A percentile compares a stretch with the other conserved stretches of the same genome.
Conservation (phyloP, 2,113 vertebrate species). For the Oreochromis niloticus region DNA sequence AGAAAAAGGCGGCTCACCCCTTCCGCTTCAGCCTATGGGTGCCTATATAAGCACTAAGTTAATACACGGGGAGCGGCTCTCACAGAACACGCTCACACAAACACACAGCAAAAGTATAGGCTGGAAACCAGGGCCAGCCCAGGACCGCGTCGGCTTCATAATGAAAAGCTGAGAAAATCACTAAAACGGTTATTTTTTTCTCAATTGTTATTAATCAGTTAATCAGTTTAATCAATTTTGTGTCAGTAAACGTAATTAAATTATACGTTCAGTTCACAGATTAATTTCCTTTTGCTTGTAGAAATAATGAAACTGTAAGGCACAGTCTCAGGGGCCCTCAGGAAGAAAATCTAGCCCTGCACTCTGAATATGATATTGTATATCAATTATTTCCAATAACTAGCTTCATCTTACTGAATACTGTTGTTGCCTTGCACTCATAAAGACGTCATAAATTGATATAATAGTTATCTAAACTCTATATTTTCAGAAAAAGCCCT, state of each 20-base stretch:
- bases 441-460: background rate
- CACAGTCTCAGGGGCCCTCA: background rate
- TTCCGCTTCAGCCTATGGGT: too few species aligned
- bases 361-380: background rate
- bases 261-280: background rate
- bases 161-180: background rate
- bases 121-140: too few species aligned
- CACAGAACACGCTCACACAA: too few species aligned
- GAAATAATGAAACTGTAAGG: background rate
- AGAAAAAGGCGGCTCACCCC: too few species aligned
- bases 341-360: background rate
- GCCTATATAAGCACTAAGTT: too few species aligned
- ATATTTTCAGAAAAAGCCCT: background rate
- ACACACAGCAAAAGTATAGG: too few species aligned
- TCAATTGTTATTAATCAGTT: background rate
- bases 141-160: too few species aligned
- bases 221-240: background rate
- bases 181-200: background rate
- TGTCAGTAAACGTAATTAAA: background rate
- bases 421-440: background rate
- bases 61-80: too few species aligned
- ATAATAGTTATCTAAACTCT: background rate
- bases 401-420: background rate
- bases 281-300: background rate
- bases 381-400: background rate